Conservation (phyloP, 1,140 invertebrate genomes). For the Cotesia typhae region DNA sequence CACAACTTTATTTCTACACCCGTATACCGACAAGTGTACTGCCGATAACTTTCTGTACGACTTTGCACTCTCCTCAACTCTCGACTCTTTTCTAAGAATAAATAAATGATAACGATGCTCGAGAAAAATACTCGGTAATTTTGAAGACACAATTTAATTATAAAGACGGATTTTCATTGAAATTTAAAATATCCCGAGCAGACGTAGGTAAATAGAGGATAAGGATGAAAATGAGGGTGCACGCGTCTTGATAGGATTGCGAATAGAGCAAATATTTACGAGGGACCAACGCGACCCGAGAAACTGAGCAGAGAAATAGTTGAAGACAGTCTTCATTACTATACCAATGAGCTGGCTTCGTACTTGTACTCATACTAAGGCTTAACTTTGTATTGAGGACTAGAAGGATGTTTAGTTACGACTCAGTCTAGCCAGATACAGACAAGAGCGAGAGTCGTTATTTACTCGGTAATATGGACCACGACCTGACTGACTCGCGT, state of each 20-base stretch:
- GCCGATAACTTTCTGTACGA: constrained; percentile 28
- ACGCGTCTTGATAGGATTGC: constrained; percentile 48
- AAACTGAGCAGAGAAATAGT: constrained; percentile 23
- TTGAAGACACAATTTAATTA: constrained; percentile 19
- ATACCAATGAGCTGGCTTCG: background rate
- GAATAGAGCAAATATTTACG: constrained; percentile 56
- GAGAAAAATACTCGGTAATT: background rate
- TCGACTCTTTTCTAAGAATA: constrained; percentile 7
- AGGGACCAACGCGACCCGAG: constrained; percentile 49
- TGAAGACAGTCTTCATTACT: background rate
- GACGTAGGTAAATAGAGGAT: constrained; percentile 48
- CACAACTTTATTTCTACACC: background rate
- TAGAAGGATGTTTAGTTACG: background rate
- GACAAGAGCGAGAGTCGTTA: constrained; percentile 38
- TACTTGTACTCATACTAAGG: no score
- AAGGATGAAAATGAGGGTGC: constrained; percentile 11
- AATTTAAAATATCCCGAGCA: constrained; percentile 50
- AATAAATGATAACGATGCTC: background rate
- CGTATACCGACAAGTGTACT: background rate
- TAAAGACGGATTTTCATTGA: constrained; percentile 37
- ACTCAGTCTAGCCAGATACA: background rate
- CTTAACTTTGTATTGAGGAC: no score
- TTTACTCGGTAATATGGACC: constrained; percentile 51
- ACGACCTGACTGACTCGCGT: constrained; percentile 1
- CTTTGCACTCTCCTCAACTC: constrained; percentile 25